Base-by-base conservation (phyloP, 2,797 vertebrate species). In the Rhodeus uyekii region DNA sequence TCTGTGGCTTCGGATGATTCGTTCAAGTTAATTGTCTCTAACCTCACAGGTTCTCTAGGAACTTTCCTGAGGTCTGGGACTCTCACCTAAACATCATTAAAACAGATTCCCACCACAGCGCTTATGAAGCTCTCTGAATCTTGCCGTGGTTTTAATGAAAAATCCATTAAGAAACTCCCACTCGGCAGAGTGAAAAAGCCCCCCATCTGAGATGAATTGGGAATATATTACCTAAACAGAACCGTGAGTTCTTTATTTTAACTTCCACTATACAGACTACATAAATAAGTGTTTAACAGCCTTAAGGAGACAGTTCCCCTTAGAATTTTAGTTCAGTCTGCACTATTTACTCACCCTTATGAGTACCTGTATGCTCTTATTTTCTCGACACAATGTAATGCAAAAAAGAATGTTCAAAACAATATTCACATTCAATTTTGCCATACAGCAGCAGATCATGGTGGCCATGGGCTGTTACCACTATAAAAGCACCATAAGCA, bases 101-200 rank as follows among this genome's bases (percentile, higher is more conserved):
- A 93, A 91, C 85, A 90, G 89, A 89, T 79, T 87, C 83, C 64
- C 83, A 88, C 86, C 89, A 89, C 86, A 87, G 89, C 87, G 89
- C 73, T 87, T 87, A 91, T 89, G 76, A 67, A 84, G 53, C 89
- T 87, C 85, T 69, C 34, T 36, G 65, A 63, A 81, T 71, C 87
- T 85, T 87, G 76, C 82, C 84, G 81, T 78, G 86, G 87, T 91
- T 93, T 93, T 92, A 92, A 92, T 92, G 92, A 92, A 90, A 87
- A 71, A 88, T 88, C 86, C 19, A 79, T 83, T 80, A 83, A 88
- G 92, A 90, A 84, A 44, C 79, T 87, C 88, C 90, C 90, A 79
- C 7, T 91, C 89, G 90, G 90, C 80, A 76, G 90, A 36, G 55
- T 85, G 75, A 83, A 39, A 24, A 48, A 61, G 22, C 19, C 68